Evolutionary conservation across 1,140 invertebrate genomes (phyloP), one percentile per base, ranked within the genome.

Genomic region (Ostrea denselamellosa): DNA sequence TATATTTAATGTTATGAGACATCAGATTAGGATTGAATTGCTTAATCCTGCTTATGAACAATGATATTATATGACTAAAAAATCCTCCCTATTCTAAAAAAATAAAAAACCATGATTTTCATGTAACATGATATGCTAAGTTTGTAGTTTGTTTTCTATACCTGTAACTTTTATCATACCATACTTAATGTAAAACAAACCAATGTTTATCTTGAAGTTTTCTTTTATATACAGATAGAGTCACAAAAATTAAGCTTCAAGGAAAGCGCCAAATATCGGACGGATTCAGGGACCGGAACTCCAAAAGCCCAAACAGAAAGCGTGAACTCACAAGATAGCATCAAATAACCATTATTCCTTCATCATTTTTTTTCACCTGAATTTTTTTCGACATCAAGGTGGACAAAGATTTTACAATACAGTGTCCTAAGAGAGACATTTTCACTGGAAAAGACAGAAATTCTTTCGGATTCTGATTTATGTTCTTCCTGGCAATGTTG

Each of bases 161-260:
- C 34, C 5, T 44, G 5, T 44, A 44, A 44, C 5, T 44, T 44
- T 44, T 44, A 44, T 44, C 5, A 44, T 44, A 44, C 34, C 34
- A 5, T 44, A 44, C 34, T 44, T 44, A 44, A 44, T 44, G 34
- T 44, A 44, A 44, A 2, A 44, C 5, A 44, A 44, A 44, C 1
- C 34, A 44, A 44, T 44, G 5, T 2, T 44, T 44, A 44, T 5
- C 34, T 44, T 2, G 34, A 44, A 44, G 1, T 62, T 62, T 71
- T 77, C 86, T 22, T 90, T 10, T 88, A 77, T 65, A 87, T 90
- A 34, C 89, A 90, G 89, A 90, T 90, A 86, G 89, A 90, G 85
- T 88, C 89, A 85, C 89, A 90, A 86, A 90, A 90, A 81, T 85
- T 90, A 88, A 88, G 77, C 53, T 90, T 90, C 87, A 90, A 90